Evolutionary conservation across 2,113 vertebrate species (phyloP).

Genomic region (Podocnemis expansa): DNA sequence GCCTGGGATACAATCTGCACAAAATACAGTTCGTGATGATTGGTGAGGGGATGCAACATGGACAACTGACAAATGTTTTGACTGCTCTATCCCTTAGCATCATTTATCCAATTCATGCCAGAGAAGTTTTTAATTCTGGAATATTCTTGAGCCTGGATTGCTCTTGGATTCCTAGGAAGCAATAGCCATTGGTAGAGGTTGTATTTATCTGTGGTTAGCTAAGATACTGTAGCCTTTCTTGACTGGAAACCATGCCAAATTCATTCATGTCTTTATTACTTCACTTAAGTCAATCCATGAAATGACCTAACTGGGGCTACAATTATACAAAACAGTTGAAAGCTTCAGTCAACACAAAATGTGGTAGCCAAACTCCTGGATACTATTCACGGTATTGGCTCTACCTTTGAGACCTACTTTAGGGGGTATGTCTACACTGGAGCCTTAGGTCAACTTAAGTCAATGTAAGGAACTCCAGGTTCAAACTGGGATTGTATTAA

Average conservation of each 20-base stretch:
- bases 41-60: background rate
- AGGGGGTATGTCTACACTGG: too few relatives aligned
- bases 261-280: background rate
- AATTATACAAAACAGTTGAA: background rate
- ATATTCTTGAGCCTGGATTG: background rate
- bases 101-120: background rate
- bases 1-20: background rate
- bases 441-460: too few relatives aligned
- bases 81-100: fast-evolving
- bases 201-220: background rate
- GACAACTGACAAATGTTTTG: background rate
- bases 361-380: background rate
- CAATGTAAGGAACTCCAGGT: too few relatives aligned
- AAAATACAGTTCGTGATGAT: background rate
- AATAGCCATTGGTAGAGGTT: background rate
- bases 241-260: background rate
- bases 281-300: fast-evolving
- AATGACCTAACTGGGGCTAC: background rate
- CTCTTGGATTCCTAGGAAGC: background rate
- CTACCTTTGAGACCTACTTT: background rate
- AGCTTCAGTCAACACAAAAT: background rate
- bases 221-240: background rate
- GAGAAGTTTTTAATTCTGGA: background rate
- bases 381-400: fast-evolving
- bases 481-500: too few relatives aligned